phyloP scores from a whole-genome alignment of 2,113 vertebrate genomes.

The Hippocampus zosterae region DNA sequence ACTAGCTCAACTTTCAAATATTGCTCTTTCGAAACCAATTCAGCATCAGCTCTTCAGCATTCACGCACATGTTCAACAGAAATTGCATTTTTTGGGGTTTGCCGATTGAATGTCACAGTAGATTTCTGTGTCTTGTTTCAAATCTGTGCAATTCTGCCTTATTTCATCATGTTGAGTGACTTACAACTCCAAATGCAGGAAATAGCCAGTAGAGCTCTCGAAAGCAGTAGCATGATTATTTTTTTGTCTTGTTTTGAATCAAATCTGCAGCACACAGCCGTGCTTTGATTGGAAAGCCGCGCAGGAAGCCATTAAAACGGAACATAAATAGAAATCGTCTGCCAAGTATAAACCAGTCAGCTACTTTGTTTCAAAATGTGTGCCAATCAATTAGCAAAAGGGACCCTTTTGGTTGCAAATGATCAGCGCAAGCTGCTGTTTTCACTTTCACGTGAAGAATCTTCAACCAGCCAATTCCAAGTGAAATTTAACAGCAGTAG shows the following conservation, averaged over 20 bases:
- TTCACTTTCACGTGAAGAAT: constrained; percentile 27
- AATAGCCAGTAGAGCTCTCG: constrained; percentile 14
- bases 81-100: background rate
- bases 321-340: constrained; percentile 74
- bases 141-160: background rate
- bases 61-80: background rate
- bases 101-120: background rate
- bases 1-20: background rate
- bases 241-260: constrained; percentile 17
- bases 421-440: constrained; percentile 64
- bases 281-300: constrained; percentile 44
- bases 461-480: background rate
- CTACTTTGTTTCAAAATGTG: constrained; percentile 57
- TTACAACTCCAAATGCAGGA: constrained; percentile 3
- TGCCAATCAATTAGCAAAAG: constrained; percentile 68
- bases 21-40: background rate
- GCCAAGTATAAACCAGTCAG: constrained; percentile 68
- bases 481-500: background rate
- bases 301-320: constrained; percentile 62
- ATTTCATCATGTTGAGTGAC: constrained; percentile 8
- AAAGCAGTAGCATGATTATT: constrained; percentile 25
- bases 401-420: constrained; percentile 34
- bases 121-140: background rate
- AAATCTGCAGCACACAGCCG: constrained; percentile 25
- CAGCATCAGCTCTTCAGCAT: background rate